Conservation (phyloP, 2,888 invertebrate genomes). For the Argynnis bischoffii region DNA sequence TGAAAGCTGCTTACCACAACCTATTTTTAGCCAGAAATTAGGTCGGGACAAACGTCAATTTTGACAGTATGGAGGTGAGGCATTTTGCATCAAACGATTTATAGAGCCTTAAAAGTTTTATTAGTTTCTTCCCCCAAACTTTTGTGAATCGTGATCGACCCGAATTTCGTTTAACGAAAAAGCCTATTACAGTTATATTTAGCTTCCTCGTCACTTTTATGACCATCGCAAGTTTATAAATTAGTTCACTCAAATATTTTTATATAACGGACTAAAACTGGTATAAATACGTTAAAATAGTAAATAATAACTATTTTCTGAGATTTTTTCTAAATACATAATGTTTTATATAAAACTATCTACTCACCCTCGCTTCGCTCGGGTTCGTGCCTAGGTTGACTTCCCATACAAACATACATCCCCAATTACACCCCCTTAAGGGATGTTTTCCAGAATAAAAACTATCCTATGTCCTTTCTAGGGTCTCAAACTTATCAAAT, state of each 20-base stretch:
- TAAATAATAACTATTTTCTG: no score
- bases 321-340: no score
- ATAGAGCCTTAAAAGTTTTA: slow-evolving; percentile 31
- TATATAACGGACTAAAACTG: not conserved
- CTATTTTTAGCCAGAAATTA: slow-evolving; percentile 15
- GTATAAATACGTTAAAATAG: no score
- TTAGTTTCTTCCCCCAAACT: slow-evolving; percentile 25
- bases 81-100: slow-evolving; percentile 22
- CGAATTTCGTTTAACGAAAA: slow-evolving; percentile 23
- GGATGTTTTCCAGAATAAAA: no score
- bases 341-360: no score
- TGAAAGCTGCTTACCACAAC: not conserved
- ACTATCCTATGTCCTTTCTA: no score
- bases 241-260: slow-evolving; percentile 9
- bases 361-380: no score
- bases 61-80: slow-evolving; percentile 22
- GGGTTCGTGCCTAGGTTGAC: no score
- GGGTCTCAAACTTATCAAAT: no score
- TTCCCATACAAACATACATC: no score
- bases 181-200: slow-evolving; percentile 13
- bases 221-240: not conserved
- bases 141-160: slow-evolving; percentile 32
- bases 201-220: slow-evolving; percentile 2
- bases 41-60: slow-evolving; percentile 30
- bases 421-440: no score